Conservation (phyloP, 2,888 invertebrate genomes). For the Erannis defoliaria region DNA sequence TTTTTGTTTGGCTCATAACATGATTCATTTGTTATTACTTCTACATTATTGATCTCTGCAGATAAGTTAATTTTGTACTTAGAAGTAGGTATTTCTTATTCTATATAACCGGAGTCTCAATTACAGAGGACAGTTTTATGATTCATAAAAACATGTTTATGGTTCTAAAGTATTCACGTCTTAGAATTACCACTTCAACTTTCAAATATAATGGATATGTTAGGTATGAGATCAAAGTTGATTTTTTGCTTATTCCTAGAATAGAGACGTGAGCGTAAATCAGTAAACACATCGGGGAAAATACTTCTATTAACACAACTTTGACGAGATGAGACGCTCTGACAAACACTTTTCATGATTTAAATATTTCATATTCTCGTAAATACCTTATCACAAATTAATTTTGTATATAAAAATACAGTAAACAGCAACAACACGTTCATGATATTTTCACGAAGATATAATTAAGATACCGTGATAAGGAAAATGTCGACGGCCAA, state of each 20-base stretch:
- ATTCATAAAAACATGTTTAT: constrained; percentile 25
- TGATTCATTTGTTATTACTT: constrained; percentile 23
- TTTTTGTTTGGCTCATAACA: constrained; percentile 7
- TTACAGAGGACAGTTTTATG: constrained; percentile 12
- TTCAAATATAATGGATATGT: constrained; percentile 27
- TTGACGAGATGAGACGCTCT: constrained; percentile 46
- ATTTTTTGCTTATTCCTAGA: constrained; percentile 44
- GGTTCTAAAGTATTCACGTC: constrained; percentile 13
- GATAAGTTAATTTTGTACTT: background rate
- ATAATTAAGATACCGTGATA: constrained; percentile 10
- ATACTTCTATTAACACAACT: constrained; percentile 44
- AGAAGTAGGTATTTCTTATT: background rate
- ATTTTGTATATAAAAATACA: background rate
- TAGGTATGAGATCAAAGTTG: constrained; percentile 45
- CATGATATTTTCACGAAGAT: constrained; percentile 6
- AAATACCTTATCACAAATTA: constrained; percentile 6
- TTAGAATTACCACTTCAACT: constrained; percentile 18
- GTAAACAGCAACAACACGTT: background rate
- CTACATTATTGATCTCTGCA: background rate
- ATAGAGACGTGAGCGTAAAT: constrained; percentile 46
- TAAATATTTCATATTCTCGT: constrained; percentile 5
- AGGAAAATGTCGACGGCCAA: background rate
- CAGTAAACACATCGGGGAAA: constrained; percentile 51
- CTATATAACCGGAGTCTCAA: constrained; percentile 4
- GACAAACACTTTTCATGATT: constrained; percentile 21